Base-by-base conservation (phyloP, 2,888 invertebrate genomes). In the Meghimatium bilineatum region DNA sequence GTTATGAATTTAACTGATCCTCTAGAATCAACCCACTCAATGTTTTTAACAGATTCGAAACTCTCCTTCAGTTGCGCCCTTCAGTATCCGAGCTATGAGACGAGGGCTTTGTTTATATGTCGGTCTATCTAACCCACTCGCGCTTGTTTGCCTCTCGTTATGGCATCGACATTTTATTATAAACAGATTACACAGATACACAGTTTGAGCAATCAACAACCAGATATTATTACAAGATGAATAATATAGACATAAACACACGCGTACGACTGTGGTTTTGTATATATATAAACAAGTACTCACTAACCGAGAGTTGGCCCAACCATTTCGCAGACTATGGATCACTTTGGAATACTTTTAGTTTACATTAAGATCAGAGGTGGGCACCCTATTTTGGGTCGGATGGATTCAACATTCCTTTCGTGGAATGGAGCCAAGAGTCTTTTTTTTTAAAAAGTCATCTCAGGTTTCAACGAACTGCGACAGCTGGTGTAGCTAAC, bases 221-320 rank as follows among this genome's bases (percentile, higher is more conserved):
- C 6, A 49, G 74, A 52, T 74, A 74, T 52, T 52, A 74, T 74
- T 52, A 74, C 74, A 74, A n/a, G 14, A 74, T 32, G 74, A 52
- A 74, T 10, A 52, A 52, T 32, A 32, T 49, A 52, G 74, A 52
- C 44, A 72, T 52, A 52, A 32, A 52, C 74, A 74, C 10, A 74
- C 17, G 32, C 52, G 32, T 52, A 74, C 52, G 14, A 23, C 26
- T 20, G 23, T 3, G 0, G 72, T 38, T 52, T 32, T 52, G n/a
- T 52, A 52, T 20, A 34, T 74, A 74, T 29, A 52, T 74, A 74
- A 74, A 74, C 74, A 52, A 14, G 26, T 32, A 52, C 8, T 17
- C 52, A 17, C 49, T 74, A 32, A 20, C 32, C 3, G 23, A 29
- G n/a, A 32, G 20, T 32, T 29, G 32, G n/a, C 32, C 1, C 32